Conservation (phyloP, 2,888 invertebrate species). For the Eupithecia dodoneata region DNA sequence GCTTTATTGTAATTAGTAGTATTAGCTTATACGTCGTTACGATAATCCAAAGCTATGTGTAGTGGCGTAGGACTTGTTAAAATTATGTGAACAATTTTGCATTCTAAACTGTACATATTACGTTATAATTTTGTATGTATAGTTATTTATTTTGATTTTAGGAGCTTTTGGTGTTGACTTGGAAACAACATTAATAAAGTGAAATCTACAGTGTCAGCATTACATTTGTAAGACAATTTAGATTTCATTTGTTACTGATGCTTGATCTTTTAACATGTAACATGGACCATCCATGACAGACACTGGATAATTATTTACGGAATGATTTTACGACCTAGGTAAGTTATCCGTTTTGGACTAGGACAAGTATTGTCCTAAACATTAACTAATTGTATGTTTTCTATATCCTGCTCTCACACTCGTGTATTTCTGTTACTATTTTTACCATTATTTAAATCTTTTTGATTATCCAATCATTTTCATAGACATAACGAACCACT, state of each 20-base stretch:
- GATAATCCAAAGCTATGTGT: constrained; percentile 79
- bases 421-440: neutral
- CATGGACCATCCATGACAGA: constrained; percentile 67
- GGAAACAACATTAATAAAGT: constrained; percentile 39
- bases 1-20: constrained; percentile 83
- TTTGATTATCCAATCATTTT: neutral
- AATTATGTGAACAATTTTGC: constrained; percentile 59
- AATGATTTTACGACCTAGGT: neutral
- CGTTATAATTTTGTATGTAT: constrained; percentile 66
- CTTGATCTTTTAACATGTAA: neutral
- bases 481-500: constrained; percentile 5
- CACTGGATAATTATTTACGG: constrained; percentile 23
- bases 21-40: constrained; percentile 67
- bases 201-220: constrained; percentile 1
- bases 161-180: constrained; percentile 71
- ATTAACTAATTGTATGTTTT: neutral
- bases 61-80: constrained; percentile 72
- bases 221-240: constrained; percentile 46
- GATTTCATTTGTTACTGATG: constrained; percentile 42
- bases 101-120: constrained; percentile 71
- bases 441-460: neutral
- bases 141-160: constrained; percentile 78
- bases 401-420: neutral
- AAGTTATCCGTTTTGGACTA: neutral
- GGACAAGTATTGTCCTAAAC: neutral